Conservation (phyloP, 2,888 invertebrate genomes). For the Drosophila barbarae region DNA sequence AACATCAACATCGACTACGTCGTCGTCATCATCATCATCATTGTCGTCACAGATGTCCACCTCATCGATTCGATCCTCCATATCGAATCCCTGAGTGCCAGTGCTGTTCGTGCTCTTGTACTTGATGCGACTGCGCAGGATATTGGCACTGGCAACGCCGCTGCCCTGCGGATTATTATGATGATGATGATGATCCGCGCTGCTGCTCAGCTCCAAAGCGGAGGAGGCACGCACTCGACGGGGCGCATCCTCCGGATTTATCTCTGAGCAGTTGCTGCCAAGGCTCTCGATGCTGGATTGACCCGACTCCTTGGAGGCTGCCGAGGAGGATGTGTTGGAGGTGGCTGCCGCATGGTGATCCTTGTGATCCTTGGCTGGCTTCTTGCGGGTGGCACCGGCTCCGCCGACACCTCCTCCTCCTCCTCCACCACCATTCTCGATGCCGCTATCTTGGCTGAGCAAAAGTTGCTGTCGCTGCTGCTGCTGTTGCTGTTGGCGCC, state of each 20-base stretch:
- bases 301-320: conserved; percentile 32
- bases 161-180: not conserved
- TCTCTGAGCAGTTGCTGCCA: conserved; percentile 59
- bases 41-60: conserved; percentile 66
- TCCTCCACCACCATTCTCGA: conserved; percentile 62
- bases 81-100: conserved; percentile 68
- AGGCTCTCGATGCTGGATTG: conserved; percentile 75
- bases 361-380: conserved; percentile 3
- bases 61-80: conserved; percentile 76
- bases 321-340: conserved; percentile 13
- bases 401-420: not conserved
- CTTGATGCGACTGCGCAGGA: conserved; percentile 63
- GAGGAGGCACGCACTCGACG: conserved; percentile 55
- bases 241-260: conserved; percentile 31
- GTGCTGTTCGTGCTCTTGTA: conserved; percentile 75
- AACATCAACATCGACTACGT: conserved; percentile 45
- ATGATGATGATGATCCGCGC: conserved; percentile 12
- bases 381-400: not conserved
- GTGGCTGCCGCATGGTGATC: conserved; percentile 20
- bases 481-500: conserved; percentile 49
- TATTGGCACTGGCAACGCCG: conserved; percentile 35
- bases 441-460: conserved; percentile 79
- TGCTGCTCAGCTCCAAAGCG: conserved; percentile 57
- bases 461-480: conserved; percentile 60
- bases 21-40: conserved; percentile 49